A percentile compares a stretch with the other conserved stretches of the same genome.
Conservation (phyloP, 2,888 invertebrate genomes). For the Mantis religiosa region DNA sequence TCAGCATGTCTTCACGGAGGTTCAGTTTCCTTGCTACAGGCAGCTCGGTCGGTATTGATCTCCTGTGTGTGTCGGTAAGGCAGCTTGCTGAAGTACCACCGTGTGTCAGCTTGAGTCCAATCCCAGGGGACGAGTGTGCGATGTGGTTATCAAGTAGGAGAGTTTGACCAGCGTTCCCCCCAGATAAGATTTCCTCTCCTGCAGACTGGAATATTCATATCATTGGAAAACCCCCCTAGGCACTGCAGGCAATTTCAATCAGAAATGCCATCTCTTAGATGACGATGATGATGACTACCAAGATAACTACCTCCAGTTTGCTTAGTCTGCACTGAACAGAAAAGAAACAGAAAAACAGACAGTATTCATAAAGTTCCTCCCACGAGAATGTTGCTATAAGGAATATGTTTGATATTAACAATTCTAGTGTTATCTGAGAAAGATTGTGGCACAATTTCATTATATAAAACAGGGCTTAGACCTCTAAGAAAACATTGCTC, state of each 20-base stretch:
- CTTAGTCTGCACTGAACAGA: no score
- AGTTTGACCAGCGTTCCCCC: neutral
- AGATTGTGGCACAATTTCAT: no score
- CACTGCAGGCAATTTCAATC: neutral
- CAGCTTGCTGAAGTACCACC: neutral
- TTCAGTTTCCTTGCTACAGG: neutral
- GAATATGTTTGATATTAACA: no score
- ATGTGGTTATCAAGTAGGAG: neutral
- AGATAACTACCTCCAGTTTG: neutral
- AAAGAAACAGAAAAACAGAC: no score
- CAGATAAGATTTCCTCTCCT: neutral
- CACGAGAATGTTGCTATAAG: no score
- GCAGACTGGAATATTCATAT: neutral
- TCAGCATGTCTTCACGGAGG: neutral
- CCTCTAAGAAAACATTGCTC: no score
- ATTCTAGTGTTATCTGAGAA: no score
- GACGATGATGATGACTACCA: neutral
- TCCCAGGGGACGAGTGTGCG: neutral
- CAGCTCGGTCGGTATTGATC: neutral
- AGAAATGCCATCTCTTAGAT: neutral
- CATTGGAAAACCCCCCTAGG: neutral
- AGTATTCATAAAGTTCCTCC: no score
- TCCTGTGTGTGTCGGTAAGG: neutral
- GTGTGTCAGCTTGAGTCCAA: neutral
- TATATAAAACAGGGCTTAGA: no score